These are phyloP conservation scores for Leistus spinibarbis DNA, from an alignment of 2,888 invertebrate species.

Conservation along the genomic window DNA sequence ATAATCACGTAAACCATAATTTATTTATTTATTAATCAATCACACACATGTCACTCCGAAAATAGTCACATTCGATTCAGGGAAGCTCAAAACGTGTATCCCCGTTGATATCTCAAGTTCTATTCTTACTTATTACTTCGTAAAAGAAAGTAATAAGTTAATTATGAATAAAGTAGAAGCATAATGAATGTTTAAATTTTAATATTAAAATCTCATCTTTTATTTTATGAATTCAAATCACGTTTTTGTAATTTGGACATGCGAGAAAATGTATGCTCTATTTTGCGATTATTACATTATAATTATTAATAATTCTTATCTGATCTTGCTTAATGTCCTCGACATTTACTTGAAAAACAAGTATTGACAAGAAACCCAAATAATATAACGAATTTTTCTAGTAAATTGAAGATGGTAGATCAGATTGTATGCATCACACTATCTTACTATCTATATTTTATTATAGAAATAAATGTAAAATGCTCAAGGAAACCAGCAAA, in stretches of 20 bases:
- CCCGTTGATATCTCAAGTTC: no score
- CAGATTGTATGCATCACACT: neutral
- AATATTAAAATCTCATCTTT: no score
- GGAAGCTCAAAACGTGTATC: no score
- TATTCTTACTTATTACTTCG: no score
- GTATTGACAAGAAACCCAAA: neutral
- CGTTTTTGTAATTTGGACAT: neutral
- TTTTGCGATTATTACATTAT: neutral
- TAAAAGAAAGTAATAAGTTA: no score
- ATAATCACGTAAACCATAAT: no score
- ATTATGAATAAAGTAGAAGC: no score
- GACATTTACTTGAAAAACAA: neutral
- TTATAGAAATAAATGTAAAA: conserved; percentile 34
- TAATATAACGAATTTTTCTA: neutral
- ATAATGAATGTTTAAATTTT: neutral
- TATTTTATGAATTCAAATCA: neutral
- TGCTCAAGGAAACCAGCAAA: conserved; percentile 35
- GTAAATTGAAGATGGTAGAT: neutral
- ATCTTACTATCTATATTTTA: conserved; percentile 9
- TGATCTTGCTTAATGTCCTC: neutral
- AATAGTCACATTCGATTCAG: no score
- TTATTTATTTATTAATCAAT: no score
- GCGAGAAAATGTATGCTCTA: neutral
- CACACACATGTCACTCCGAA: no score
- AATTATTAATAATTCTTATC: neutral